phyloP scores from a whole-genome alignment of 2,888 invertebrate species.

The Criorhina ranunculi region DNA sequence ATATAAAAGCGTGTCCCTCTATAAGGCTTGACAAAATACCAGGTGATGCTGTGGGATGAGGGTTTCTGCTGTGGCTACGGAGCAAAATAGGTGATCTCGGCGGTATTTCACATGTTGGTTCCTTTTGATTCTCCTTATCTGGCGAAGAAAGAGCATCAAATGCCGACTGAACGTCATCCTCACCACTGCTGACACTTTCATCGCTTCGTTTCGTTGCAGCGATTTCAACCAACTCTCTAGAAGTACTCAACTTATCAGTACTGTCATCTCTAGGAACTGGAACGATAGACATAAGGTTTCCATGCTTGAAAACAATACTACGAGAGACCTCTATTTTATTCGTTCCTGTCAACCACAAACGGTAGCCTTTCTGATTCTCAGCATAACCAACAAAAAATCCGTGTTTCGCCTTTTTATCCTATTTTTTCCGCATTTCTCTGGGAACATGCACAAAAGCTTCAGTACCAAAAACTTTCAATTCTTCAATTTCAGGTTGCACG shows the following conservation, averaged over 20 bases:
- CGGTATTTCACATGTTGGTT: slow-evolving; percentile 1
- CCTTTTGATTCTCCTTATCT: slow-evolving; percentile 5
- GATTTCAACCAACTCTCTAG: slow-evolving; percentile 6
- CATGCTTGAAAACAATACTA: no score
- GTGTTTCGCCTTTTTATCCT: slow-evolving; percentile 3
- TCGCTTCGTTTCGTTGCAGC: background rate
- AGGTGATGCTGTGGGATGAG: slow-evolving; percentile 3
- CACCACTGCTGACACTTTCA: slow-evolving; percentile 1
- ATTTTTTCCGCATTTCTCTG: background rate
- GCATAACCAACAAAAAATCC: slow-evolving; percentile 8
- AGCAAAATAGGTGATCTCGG: slow-evolving; percentile 8
- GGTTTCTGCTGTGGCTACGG: background rate
- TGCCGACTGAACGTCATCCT: slow-evolving; percentile 7
- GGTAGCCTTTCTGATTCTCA: no score
- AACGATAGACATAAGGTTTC: background rate
- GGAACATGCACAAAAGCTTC: no score
- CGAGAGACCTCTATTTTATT: no score
- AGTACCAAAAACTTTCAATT: slow-evolving; percentile 9
- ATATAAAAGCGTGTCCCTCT: background rate
- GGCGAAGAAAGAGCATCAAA: background rate
- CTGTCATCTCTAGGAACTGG: background rate
- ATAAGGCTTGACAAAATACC: slow-evolving; percentile 5
- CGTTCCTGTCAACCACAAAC: no score
- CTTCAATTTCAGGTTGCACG: background rate
- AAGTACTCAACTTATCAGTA: background rate